Evolutionary conservation across 2,888 invertebrate genomes (phyloP).

Genomic region (Agrotis clavis): DNA sequence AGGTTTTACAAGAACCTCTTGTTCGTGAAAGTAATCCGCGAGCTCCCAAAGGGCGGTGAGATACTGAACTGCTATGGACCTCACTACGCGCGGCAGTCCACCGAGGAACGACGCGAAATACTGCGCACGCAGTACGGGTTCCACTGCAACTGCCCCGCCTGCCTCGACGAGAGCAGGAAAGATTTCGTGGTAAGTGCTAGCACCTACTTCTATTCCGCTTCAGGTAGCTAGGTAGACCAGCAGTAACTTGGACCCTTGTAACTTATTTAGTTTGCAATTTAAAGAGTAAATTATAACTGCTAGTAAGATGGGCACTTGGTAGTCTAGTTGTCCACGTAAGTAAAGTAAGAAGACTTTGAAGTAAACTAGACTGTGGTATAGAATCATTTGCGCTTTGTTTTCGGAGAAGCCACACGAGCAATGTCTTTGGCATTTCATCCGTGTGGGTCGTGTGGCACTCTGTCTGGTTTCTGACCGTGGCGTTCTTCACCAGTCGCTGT

Average conservation of each 20-base stretch:
- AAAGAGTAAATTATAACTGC: not conserved
- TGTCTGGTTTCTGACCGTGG: slow-evolving; percentile 19
- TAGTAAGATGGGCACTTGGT: slow-evolving; percentile 34
- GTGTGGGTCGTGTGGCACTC: not conserved
- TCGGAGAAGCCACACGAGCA: not conserved
- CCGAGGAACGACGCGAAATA: slow-evolving; percentile 91
- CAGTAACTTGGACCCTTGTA: slow-evolving; percentile 1
- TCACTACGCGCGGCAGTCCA: slow-evolving; percentile 92
- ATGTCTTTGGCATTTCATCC: not conserved
- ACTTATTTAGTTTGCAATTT: slow-evolving; percentile 17
- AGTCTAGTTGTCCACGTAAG: slow-evolving; percentile 33
- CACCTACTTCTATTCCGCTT: not conserved
- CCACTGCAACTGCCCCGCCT: slow-evolving; percentile 94
- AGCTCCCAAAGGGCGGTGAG: slow-evolving; percentile 93
- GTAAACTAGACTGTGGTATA: slow-evolving; percentile 18
- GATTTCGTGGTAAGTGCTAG: slow-evolving; percentile 80
- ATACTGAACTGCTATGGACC: slow-evolving; percentile 97
- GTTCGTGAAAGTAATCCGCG: slow-evolving; percentile 92
- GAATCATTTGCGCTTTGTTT: not conserved
- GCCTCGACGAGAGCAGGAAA: slow-evolving; percentile 83
- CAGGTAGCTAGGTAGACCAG: slow-evolving; percentile 11
- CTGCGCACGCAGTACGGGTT: slow-evolving; percentile 95
- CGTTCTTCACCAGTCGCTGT: slow-evolving; percentile 74
- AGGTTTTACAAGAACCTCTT: slow-evolving; percentile 94
- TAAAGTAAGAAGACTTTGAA: not conserved